phyloP scores from a whole-genome alignment of 2,797 vertebrate genomes.

The Odontamblyopus lacepedii region DNA sequence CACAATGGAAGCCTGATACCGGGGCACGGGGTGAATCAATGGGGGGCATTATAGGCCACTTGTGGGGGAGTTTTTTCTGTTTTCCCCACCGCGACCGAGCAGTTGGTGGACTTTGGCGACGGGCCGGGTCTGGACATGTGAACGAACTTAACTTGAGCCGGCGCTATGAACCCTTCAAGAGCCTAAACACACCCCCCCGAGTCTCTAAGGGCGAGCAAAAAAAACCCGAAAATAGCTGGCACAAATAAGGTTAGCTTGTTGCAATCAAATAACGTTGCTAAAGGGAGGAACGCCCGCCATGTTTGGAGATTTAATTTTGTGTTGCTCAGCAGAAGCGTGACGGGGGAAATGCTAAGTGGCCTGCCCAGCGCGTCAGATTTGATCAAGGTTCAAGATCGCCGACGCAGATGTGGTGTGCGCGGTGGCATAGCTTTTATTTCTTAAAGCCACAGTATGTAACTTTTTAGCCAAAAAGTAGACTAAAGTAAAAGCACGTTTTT shows the following conservation, averaged over 20 bases:
- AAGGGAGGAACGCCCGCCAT: background rate
- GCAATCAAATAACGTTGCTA: background rate
- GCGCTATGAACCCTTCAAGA: constrained; percentile 54
- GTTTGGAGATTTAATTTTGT: constrained; percentile 7
- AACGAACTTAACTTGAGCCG: constrained; percentile 75
- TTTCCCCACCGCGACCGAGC: constrained; percentile 53
- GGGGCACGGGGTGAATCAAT: constrained; percentile 21
- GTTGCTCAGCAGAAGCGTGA: background rate
- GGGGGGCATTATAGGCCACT: constrained; percentile 33
- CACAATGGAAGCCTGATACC: background rate
- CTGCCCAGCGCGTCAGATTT: constrained; percentile 34
- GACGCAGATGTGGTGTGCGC: constrained; percentile 29
- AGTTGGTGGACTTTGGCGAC: constrained; percentile 56
- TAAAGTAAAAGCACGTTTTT: too few species aligned
- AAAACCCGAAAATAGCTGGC: constrained; percentile 37
- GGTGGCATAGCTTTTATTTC: background rate
- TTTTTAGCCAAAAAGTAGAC: too few species aligned
- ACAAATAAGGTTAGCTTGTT: constrained; percentile 10
- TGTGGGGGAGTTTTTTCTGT: constrained; percentile 29
- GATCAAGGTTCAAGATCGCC: constrained; percentile 25
- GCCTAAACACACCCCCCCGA: constrained; percentile 1
- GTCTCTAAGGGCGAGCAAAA: constrained; percentile 39
- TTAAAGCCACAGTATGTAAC: too few species aligned
- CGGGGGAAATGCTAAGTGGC: constrained; percentile 22
- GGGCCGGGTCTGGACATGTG: constrained; percentile 69